These are phyloP conservation scores for Ciconia boyciana DNA, from an alignment of 2,113 vertebrate species.

Conservation along the genomic window DNA sequence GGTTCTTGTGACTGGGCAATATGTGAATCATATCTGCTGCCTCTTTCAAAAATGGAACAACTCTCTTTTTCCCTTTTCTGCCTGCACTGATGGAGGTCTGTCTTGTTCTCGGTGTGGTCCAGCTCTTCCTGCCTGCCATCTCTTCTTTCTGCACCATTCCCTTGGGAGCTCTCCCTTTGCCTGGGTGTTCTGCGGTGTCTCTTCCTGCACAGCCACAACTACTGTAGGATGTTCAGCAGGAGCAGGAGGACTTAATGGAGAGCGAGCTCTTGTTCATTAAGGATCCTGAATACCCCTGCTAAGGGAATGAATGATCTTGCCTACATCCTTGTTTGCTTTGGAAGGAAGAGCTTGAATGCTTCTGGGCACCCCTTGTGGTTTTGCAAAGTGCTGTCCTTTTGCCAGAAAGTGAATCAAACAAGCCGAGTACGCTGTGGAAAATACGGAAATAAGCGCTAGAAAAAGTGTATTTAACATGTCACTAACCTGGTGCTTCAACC, in stretches of 20 bases:
- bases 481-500: not conserved
- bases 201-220: not conserved
- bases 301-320: not conserved
- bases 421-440: too few relatives aligned
- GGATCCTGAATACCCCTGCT: too few relatives aligned
- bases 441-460: not conserved
- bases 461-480: not conserved
- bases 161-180: not conserved
- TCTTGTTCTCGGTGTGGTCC: not conserved
- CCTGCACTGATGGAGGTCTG: accelerated
- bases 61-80: not conserved
- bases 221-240: accelerated
- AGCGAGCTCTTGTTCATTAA: too few relatives aligned
- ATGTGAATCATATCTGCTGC: not conserved
- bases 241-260: not conserved
- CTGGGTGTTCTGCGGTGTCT: not conserved
- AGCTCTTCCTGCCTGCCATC: not conserved
- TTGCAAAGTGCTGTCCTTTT: not conserved
- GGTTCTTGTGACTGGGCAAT: not conserved
- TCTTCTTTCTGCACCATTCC: accelerated
- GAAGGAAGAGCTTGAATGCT: not conserved
- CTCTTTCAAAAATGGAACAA: not conserved
- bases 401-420: too few relatives aligned
- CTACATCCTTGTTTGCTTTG: too few relatives aligned
- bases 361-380: not conserved